Evolutionary conservation across 2,113 vertebrate genomes (phyloP).

Genomic region (Orientallactaga bullata): DNA sequence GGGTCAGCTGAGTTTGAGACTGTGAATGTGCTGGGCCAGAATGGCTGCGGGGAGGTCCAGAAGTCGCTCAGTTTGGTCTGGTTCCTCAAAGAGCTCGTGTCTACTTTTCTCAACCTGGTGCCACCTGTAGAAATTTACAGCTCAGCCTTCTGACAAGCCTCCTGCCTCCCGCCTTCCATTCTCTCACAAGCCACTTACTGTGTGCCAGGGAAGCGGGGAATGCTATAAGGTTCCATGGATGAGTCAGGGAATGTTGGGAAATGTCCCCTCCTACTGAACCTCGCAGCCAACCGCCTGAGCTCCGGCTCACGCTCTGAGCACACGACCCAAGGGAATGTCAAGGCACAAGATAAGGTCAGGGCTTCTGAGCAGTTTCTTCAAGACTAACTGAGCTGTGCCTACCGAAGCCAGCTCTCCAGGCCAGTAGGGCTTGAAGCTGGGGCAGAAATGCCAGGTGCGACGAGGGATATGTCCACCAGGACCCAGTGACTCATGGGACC

Average conservation of each 20-base stretch:
- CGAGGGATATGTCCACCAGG: background rate
- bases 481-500: background rate
- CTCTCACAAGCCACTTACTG: background rate
- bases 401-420: background rate
- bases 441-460: background rate
- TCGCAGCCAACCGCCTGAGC: background rate
- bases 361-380: background rate
- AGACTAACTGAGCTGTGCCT: background rate
- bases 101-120: background rate
- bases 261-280: background rate
- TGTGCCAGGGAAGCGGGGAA: background rate
- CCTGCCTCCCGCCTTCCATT: rapidly evolving
- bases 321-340: background rate
- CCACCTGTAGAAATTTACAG: background rate
- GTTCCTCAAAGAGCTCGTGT: background rate
- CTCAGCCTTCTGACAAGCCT: background rate
- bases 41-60: background rate
- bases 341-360: background rate
- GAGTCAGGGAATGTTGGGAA: background rate
- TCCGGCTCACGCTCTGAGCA: background rate
- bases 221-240: background rate
- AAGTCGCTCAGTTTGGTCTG: background rate
- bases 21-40: background rate
- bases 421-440: background rate
- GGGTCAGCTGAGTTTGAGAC: background rate